Base-by-base conservation (phyloP, 2,113 vertebrate genomes). In the Thunnus thynnus region DNA sequence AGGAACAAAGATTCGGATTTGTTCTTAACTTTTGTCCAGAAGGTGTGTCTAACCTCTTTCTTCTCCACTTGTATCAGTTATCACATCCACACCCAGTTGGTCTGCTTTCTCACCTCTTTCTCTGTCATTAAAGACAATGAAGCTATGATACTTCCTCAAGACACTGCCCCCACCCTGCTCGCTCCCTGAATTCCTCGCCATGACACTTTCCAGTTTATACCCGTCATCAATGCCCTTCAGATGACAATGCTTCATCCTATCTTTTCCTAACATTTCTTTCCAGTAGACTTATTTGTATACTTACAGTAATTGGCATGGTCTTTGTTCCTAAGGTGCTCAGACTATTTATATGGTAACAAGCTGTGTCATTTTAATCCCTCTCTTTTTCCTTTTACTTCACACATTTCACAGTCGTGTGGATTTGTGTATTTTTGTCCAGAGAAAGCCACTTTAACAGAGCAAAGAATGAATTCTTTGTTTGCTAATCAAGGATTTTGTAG, bases 381-480 rank as follows among this genome's bases (percentile, higher is more conserved):
- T 18, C 27, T 60, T 78, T 69, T 32, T 61, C 22, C 36, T 30
- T 27, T 25, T 30, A 55, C 25, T 12, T 22, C 4, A 9, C 52
- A 11, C 6, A 32, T 55, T 62, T 30, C 2, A 25, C 18, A 10
- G 16, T 47, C 66, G 13, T 47, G 20, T 47, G n/a, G 50, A 74
- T 83, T 52, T 74, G 30, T 7, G 16, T 61, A 5, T 72, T 68
- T 78, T n/a, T 27, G 3, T 72, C 51, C 18, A 12, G 17, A 54
- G 57, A 76, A 72, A 86, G 65, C 55, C 18, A 16, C 12, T n/a
- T 60, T 55, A 71, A 56, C 13, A n/a, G 14, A 54, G 32, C 20
- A 80, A 74, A 75, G 61, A 78, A 67, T 14, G 10, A 79, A 47
- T 1, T 32, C 66, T 58, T 80, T 84, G 68, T 85, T 85, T 75